phyloP scores from a whole-genome alignment of 1,140 invertebrate species.

The Acromyrmex heyeri region DNA sequence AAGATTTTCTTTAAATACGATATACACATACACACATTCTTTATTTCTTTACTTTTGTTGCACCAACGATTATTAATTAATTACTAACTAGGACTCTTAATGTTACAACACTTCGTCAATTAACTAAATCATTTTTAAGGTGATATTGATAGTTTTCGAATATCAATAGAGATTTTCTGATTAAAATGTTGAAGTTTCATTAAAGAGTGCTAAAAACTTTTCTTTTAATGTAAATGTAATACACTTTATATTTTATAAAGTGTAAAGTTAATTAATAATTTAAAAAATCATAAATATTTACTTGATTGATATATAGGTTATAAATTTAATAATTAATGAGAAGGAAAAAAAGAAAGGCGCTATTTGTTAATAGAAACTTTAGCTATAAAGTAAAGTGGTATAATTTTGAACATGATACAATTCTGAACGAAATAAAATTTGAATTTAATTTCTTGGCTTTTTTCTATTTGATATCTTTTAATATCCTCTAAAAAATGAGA shows the following conservation, averaged over 20 bases:
- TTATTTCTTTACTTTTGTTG: background rate
- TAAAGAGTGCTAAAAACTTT: background rate
- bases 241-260: background rate
- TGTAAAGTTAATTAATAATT: background rate
- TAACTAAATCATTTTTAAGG: background rate
- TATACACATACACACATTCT: background rate
- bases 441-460: too few relatives aligned
- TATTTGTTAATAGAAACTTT: background rate
- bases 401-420: too few relatives aligned
- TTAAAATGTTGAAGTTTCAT: background rate
- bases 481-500: too few relatives aligned
- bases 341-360: background rate
- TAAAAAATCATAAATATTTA: background rate
- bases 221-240: background rate
- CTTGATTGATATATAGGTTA: background rate
- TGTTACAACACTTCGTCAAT: background rate
- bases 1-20: slow-evolving; percentile 39
- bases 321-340: background rate
- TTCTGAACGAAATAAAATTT: too few relatives aligned
- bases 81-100: background rate
- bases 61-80: background rate
- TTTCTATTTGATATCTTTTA: too few relatives aligned
- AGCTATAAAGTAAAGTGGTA: background rate
- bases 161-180: background rate
- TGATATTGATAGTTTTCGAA: background rate